Base-by-base conservation (phyloP, 2,888 invertebrate species). In the Julus scandinavius region DNA sequence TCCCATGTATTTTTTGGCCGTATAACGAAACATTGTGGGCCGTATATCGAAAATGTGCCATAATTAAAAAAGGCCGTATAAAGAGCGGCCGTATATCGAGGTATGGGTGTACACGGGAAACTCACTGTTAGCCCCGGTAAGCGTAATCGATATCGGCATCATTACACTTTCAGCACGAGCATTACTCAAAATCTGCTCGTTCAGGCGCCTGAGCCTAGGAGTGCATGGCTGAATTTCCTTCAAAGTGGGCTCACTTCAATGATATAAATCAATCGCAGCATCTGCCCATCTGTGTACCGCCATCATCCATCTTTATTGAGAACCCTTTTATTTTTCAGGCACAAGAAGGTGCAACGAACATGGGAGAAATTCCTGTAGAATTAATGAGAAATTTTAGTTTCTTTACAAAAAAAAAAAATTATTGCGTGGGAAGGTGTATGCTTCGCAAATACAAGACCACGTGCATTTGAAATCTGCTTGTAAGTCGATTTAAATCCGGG, bases 251-350 rank as follows among this genome's bases (percentile, higher is more conserved):
- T 72, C 72, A 7, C 72, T 29, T 72, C 72, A 72, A 72, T 72
- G 72, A 72, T 72, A 72, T 72, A 72, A 72, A 72, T 72, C 72
- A 72, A 72, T 72, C 29, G 72, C 20, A 72, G 72, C 72, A 72
- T 72, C 72, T 29, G 72, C 72, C 20, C 72, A 72, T 72, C 72
- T 72, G 72, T 72, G 72, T 17, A 72, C 72, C 72, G 2, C 29
- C 72, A 72, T 7, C 72, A 72, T 72, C 72, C 72, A 72, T 72
- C 72, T 72, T 72, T 72, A 72, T 72, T 72, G 20, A 29, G 72
- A 29, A n/a, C 29, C 20, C 72, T 63, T 17, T 6, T n/a, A 13
- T n/a, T 6, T 63, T n/a, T 20, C 63, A n/a, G n/a, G 63, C n/a
- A 2, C 54, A n/a, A n/a, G n/a, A n/a, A 58, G 58, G 58, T 58